A percentile compares a stretch with the other conserved stretches of the same genome.
These are phyloP conservation scores for Achatina immaculata DNA, from an alignment of 1,140 invertebrate genomes.

Conservation along the genomic window DNA sequence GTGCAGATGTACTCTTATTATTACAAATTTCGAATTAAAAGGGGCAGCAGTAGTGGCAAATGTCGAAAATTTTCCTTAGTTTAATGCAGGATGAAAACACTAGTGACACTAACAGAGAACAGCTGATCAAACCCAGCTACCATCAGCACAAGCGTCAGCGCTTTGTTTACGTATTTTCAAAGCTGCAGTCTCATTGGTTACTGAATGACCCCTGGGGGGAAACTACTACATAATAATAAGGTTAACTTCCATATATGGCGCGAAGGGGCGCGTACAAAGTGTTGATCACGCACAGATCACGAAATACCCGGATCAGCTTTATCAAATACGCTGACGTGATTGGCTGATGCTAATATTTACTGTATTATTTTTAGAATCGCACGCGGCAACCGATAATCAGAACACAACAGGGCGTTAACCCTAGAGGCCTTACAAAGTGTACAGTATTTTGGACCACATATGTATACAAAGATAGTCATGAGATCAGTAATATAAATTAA, in stretches of 20 bases:
- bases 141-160: conserved; percentile 45
- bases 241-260: conserved; percentile 40
- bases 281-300: conserved; percentile 45
- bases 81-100: neutral
- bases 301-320: conserved; percentile 23
- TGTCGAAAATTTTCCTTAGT: neutral
- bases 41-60: neutral
- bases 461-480: too few relatives aligned
- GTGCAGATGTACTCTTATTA: neutral
- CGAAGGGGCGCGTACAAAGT: conserved; percentile 24
- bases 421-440: too few relatives aligned
- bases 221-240: conserved; percentile 44
- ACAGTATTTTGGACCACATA: too few relatives aligned
- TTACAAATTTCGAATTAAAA: neutral
- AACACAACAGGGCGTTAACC: neutral
- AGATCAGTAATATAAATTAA: too few relatives aligned
- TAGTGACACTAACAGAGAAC: conserved; percentile 32
- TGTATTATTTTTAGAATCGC: conserved; percentile 18
- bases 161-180: conserved; percentile 48
- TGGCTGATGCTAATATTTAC: conserved; percentile 20
- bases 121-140: conserved; percentile 48
- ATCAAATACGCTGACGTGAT: conserved; percentile 7
- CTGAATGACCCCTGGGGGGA: conserved; percentile 21
- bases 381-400: neutral
- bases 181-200: conserved; percentile 39